Evolutionary conservation across 1,140 invertebrate species (phyloP), one percentile per base, ranked within the genome.

Genomic region (Neodiprion lecontei): DNA sequence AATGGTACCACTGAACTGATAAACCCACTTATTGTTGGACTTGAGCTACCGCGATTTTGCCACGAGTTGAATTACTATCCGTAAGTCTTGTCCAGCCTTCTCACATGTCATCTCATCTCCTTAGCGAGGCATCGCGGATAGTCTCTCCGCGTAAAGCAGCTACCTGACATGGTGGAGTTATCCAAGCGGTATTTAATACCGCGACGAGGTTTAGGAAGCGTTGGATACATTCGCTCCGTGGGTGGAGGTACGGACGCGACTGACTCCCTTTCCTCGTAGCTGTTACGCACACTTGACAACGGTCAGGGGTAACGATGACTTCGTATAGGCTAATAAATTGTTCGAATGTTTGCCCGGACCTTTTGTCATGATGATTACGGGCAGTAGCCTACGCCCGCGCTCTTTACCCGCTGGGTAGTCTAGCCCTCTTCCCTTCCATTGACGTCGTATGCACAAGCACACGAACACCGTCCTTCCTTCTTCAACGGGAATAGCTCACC

Each of bases 271-370:
- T 61, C 53, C 53, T 61, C 53, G 53, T 61, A 40, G 28, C 28
- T 40, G 28, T 40, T 40, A 40, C 28, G 5, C 28, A 40, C 28
- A 40, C 28, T 40, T 40, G 28, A 40, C 28, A 40, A 40, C 28
- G 28, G 28, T 40, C 28, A 40, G 28, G 28, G 28, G 28, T 40
- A 40, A 72, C 76, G 67, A 67, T 73, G 76, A 81, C 81, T 81
- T 79, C 81, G 69, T 49, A 83, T 86, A 86, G 86, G 85, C 84
- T 82, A 87, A 88, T 87, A 88, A 88, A 88, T 86, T 86, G 82
- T 87, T 82, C 77, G 81, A 79, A 83, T 83, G 82, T 84, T 86
- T 86, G 85, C 81, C 80, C 79, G 81, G 72, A 79, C 80, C 82
- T 85, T 87, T 87, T 87, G 86, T 87, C 83, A 83, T 84, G 86